Conservation (phyloP, 1,140 invertebrate species). For the Brachionus rubens region DNA sequence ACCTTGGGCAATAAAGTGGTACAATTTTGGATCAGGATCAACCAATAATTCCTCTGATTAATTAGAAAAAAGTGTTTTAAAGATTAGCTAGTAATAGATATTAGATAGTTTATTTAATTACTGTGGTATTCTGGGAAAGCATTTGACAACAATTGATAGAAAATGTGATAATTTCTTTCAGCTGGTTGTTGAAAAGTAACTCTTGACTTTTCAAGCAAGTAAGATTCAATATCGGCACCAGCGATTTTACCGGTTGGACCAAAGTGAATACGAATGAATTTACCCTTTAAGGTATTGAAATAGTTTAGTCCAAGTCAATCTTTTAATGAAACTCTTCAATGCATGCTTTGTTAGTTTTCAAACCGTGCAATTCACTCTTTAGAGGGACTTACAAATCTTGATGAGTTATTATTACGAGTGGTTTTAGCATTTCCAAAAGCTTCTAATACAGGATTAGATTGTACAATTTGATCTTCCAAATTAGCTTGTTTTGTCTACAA, state of each 20-base stretch:
- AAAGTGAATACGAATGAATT: slow-evolving; percentile 99
- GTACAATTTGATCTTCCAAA: slow-evolving; percentile 91
- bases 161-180: slow-evolving; percentile 99
- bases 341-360: too few species aligned
- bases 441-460: slow-evolving; percentile 98
- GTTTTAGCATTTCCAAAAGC: slow-evolving; percentile 99
- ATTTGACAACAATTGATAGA: slow-evolving; percentile 99
- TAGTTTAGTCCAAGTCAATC: too few species aligned
- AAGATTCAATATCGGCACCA: slow-evolving; percentile 99
- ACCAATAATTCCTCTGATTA: slow-evolving; percentile 81
- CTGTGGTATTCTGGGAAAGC: slow-evolving; percentile 67
- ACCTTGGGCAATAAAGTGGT: slow-evolving; percentile 92
- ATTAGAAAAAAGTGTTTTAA: too few species aligned
- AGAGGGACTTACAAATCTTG: slow-evolving; percentile 65
- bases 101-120: too few species aligned
- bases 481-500: slow-evolving; percentile 48
- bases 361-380: neutral
- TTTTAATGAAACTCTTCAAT: too few species aligned
- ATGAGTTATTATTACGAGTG: slow-evolving; percentile 98
- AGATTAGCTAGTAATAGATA: too few species aligned
- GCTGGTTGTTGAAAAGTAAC: slow-evolving; percentile 92
- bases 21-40: slow-evolving; percentile 76
- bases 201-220: slow-evolving; percentile 99
- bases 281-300: too few species aligned
- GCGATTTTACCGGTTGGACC: slow-evolving; percentile 96